Conservation (phyloP, 2,113 vertebrate genomes). For the Nymphicus hollandicus region DNA sequence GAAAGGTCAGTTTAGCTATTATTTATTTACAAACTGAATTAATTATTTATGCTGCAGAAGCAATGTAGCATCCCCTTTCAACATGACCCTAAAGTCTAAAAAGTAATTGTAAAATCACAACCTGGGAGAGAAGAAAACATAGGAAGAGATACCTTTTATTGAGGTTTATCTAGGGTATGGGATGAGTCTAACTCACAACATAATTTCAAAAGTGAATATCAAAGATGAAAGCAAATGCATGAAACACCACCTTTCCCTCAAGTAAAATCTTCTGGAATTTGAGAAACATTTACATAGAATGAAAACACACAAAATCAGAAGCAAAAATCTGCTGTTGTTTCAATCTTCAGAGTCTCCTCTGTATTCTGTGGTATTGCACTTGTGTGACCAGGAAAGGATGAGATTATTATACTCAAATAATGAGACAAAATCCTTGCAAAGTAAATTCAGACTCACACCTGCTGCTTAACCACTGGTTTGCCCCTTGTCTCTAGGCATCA, state of each 20-base stretch:
- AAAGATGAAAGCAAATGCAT: not conserved
- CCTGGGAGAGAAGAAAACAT: not conserved
- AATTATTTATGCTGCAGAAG: not conserved
- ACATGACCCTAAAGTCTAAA: not conserved
- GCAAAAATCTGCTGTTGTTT: not conserved
- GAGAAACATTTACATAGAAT: not conserved
- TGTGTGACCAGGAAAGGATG: not conserved
- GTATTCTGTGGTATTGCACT: not conserved
- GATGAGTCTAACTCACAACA: not conserved
- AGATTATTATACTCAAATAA: not conserved
- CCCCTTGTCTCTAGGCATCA: not conserved
- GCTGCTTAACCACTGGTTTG: not conserved
- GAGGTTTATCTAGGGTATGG: not conserved
- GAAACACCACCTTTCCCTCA: not conserved
- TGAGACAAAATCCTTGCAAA: not conserved
- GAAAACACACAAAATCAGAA: not conserved
- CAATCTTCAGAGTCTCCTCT: not conserved
- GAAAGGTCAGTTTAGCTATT: not conserved
- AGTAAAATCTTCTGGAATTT: not conserved
- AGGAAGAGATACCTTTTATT: not conserved
- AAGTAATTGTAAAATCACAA: not conserved
- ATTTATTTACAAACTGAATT: not conserved
- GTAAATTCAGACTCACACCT: not conserved
- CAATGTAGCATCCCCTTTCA: not conserved
- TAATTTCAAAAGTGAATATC: not conserved